Base-by-base conservation (phyloP, 2,888 invertebrate genomes). In the Aphidoletes aphidimyza region DNA sequence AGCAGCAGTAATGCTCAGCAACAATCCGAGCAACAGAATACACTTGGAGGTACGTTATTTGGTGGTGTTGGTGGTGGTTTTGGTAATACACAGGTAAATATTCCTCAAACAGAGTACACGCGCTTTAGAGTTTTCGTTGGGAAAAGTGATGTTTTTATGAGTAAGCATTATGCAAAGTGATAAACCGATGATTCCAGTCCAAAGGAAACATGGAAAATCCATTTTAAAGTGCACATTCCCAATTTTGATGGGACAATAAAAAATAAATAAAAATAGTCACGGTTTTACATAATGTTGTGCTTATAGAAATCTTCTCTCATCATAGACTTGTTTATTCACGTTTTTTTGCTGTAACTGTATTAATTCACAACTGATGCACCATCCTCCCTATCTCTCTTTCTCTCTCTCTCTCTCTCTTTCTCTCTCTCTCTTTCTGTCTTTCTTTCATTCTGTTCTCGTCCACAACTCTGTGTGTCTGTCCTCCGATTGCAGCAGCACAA, bases 1-100 rank as follows among this genome's bases (percentile, higher is more conserved):
- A 86, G 84, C 86, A 86, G 84, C 86, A 84, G 49, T 86, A 86
- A 69, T 83, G 83, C 45, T 11, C 69, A 69, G 14, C 69, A 69
- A 30, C 69, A 69, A 30, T 69, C 69, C 69, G 69, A 69, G 9
- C 85, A 47, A 84, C 86, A 84, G 47, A 81, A 81, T 81, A 81
- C n/a, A 49, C 49, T 83, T 49, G 49, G 78, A 83, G 34, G 39
- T 84, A 54, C 47, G 47, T 81, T 49, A 81, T 49, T 47, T 83
- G 83, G 49, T 83, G 83, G 37, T 84, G 78, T 36, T 84, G 81
- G 49, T 83, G 78, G 84, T 84, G 84, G 69, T 69, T 69, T 69
- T 69, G 69, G 69, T 69, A 69, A 69, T 69, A 30, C 69, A 69
- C 69, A 69, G 69, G 69, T 69, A 69, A 69, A 69, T 69, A 69